A percentile compares a stretch with the other conserved stretches of the same genome.
phyloP scores from a whole-genome alignment of 2,113 vertebrate species.

The Psephotus haematonotus region DNA sequence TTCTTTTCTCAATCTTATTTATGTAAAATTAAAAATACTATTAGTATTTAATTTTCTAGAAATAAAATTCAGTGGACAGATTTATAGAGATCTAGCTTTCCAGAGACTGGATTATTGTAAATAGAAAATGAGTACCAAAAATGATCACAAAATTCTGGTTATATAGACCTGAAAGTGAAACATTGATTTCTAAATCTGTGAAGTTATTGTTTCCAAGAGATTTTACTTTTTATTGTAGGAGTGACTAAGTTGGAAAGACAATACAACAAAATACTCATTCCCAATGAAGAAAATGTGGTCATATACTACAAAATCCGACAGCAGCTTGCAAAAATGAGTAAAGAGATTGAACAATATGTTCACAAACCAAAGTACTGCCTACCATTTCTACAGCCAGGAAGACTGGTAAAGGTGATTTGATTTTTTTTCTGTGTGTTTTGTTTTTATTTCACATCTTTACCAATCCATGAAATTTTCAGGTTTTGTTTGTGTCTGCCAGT shows the following conservation, averaged over 20 bases:
- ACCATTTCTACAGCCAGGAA: conserved; percentile 93
- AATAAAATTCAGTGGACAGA: neutral
- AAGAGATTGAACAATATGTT: conserved; percentile 94
- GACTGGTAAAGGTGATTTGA: conserved; percentile 86
- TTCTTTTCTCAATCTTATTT: neutral
- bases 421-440: neutral
- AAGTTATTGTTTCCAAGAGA: neutral
- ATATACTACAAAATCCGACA: conserved; percentile 97
- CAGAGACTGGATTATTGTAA: neutral
- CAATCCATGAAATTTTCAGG: neutral
- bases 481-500: neutral
- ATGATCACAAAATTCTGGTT: neutral
- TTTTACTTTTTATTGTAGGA: conserved; percentile 66
- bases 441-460: neutral
- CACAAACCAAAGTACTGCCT: conserved; percentile 97
- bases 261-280: conserved; percentile 91
- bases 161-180: neutral
- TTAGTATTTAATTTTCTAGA: neutral
- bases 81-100: neutral
- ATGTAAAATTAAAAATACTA: neutral
- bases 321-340: conserved; percentile 90
- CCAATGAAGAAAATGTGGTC: conserved; percentile 92
- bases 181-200: neutral
- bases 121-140: neutral
- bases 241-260: conserved; percentile 87